Evolutionary conservation across 2,888 invertebrate species (phyloP), one percentile per base, ranked within the genome.

Genomic region (Capitulum mitella): DNA sequence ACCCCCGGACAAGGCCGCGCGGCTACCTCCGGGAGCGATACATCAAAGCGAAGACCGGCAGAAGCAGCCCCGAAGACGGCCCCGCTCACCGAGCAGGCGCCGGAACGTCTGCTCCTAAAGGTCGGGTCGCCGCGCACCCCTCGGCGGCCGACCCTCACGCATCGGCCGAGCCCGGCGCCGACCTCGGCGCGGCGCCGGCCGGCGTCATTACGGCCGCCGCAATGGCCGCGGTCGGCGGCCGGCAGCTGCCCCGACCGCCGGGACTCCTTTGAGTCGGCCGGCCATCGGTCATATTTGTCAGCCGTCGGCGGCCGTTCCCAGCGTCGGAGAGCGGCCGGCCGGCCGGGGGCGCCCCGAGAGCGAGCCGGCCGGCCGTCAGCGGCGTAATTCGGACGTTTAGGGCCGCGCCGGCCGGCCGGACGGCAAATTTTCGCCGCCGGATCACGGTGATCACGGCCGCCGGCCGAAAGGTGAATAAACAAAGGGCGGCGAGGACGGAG

Each of bases 211-310:
- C 43, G 51, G 0, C 19, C 0, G 58, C 14, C 37, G 32, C 37
- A 22, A 70, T 64, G 34, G 64, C 29, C 16, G 58, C 29, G 54
- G 54, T n/a, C 54, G 54, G 54, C 61, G 32, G 37, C 16, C 64
- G 64, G 16, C 64, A 19, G 64, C 64, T 34, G 70, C 34, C n/a
- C n/a, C n/a, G n/a, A n/a, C n/a, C 70, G 70, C 34, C 61, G 70
- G n/a, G n/a, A 6, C 19, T n/a, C 70, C 26, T 70, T 70, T 70
- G 70, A 70, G 37, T 2, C 37, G 70, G 64, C 34, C 70, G 37
- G 70, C 19, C 70, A 70, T 70, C 70, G 37, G 70, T 70, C 70
- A 37, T 70, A 70, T 70, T 70, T 70, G 70, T 37, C 70, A 37
- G 70, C 32, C 70, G 61, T 8, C 22, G 70, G 22, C 37, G 37